These are phyloP conservation scores for Trissolcus brochymenae DNA, from an alignment of 2,888 invertebrate genomes.

Conservation along the genomic window DNA sequence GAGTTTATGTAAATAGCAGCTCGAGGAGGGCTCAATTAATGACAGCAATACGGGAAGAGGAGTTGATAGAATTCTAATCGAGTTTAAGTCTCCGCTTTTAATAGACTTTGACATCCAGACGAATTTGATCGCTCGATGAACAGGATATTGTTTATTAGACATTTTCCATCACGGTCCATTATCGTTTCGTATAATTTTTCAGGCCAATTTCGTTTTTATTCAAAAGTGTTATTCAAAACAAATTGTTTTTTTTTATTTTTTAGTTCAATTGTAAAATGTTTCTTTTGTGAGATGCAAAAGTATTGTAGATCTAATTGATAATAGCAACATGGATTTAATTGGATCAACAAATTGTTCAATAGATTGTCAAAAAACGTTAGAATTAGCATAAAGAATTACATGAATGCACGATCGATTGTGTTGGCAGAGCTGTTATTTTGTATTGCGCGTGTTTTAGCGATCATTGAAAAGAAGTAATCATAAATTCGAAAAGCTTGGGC, in stretches of 20 bases:
- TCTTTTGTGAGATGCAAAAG: too few species aligned
- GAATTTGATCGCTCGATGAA: too few species aligned
- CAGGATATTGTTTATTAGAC: too few species aligned
- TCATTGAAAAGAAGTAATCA: conserved; percentile 46
- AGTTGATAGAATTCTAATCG: conserved; percentile 29
- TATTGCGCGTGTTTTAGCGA: conserved; percentile 36
- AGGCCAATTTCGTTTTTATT: too few species aligned
- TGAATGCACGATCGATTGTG: conserved; percentile 21
- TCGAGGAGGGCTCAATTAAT: conserved; percentile 26
- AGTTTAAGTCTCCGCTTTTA: conserved; percentile 8
- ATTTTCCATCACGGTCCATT: background rate
- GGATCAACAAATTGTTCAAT: too few species aligned
- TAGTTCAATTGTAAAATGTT: too few species aligned
- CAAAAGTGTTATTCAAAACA: too few species aligned
- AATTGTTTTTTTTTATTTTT: too few species aligned
- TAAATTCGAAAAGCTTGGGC: conserved; percentile 41
- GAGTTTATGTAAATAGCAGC: conserved; percentile 43
- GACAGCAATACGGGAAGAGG: conserved; percentile 22
- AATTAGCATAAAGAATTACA: background rate
- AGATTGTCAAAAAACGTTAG: too few species aligned
- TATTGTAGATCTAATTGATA: too few species aligned
- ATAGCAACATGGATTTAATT: too few species aligned
- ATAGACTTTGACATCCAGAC: background rate
- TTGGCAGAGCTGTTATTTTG: conserved; percentile 20
- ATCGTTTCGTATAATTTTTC: too few species aligned